A percentile compares a stretch with the other conserved stretches of the same genome.
phyloP scores from a whole-genome alignment of 2,888 invertebrate species.

The Nemoura dubitans region DNA sequence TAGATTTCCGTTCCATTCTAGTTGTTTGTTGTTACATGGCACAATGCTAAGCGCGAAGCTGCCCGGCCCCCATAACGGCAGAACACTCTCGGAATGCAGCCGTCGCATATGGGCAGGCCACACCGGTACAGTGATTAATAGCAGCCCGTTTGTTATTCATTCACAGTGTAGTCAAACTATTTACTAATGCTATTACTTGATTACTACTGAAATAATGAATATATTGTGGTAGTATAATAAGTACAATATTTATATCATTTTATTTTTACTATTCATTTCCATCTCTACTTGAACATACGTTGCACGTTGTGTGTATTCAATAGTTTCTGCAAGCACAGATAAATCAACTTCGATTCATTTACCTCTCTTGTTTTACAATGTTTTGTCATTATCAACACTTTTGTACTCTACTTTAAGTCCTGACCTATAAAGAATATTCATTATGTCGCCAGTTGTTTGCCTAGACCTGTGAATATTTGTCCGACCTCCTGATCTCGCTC shows the following conservation, averaged over 20 bases:
- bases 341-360: constrained; percentile 42
- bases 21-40: constrained; percentile 28
- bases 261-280: constrained; percentile 44
- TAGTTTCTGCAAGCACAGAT: constrained; percentile 44
- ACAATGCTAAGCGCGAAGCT: background rate
- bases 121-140: too few relatives aligned
- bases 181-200: constrained; percentile 45
- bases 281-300: constrained; percentile 42
- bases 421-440: constrained; percentile 7
- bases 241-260: constrained; percentile 35
- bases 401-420: constrained; percentile 48
- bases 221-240: background rate
- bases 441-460: background rate
- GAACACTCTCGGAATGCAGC: constrained; percentile 19
- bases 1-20: constrained; percentile 15
- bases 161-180: constrained; percentile 45
- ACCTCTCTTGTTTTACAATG: constrained; percentile 44
- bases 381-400: constrained; percentile 41
- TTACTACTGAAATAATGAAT: constrained; percentile 27
- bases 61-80: background rate
- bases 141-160: constrained; percentile 24
- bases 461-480: background rate
- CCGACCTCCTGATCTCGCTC: too few relatives aligned
- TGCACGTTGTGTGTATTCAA: constrained; percentile 42
- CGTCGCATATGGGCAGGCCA: background rate